These are phyloP conservation scores for Aphidius gifuensis DNA, from an alignment of 1,140 invertebrate species.

Conservation along the genomic window DNA sequence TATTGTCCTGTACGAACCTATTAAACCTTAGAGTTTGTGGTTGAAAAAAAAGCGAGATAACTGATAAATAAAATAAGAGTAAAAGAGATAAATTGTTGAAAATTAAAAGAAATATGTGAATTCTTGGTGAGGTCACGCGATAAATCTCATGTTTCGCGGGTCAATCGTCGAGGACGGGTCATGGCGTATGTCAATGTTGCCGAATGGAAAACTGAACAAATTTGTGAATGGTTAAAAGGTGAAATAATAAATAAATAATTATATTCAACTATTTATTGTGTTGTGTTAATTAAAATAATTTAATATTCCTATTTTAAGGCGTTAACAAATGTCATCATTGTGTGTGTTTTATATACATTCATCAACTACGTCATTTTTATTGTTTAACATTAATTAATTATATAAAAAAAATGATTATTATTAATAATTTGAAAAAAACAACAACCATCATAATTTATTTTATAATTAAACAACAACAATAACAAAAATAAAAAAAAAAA, in stretches of 20 bases:
- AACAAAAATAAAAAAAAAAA: slow-evolving; percentile 2
- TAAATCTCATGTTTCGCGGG: slow-evolving; percentile 24
- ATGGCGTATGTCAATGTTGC: slow-evolving; percentile 87
- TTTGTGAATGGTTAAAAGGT: slow-evolving; percentile 90
- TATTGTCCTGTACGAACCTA: too few relatives aligned
- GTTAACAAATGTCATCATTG: not conserved
- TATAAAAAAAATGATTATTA: not conserved
- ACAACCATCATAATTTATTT: not conserved
- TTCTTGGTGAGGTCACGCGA: slow-evolving; percentile 2
- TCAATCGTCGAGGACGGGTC: slow-evolving; percentile 25
- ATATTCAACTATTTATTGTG: too few relatives aligned
- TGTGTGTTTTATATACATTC: not conserved
- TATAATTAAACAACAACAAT: not conserved
- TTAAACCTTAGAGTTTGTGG: too few relatives aligned
- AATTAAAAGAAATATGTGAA: not conserved
- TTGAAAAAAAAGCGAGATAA: too few relatives aligned
- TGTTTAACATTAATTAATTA: not conserved
- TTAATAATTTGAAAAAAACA: not conserved
- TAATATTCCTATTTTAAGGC: not conserved
- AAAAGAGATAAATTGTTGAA: too few relatives aligned
- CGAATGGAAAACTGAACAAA: slow-evolving; percentile 91
- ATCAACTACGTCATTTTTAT: too few relatives aligned
- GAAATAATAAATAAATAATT: slow-evolving; percentile 17
- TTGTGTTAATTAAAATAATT: not conserved
- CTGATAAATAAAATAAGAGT: too few relatives aligned